Evolutionary conservation across 2,797 vertebrate species (phyloP).

Genomic region (Epinephelus awoara): DNA sequence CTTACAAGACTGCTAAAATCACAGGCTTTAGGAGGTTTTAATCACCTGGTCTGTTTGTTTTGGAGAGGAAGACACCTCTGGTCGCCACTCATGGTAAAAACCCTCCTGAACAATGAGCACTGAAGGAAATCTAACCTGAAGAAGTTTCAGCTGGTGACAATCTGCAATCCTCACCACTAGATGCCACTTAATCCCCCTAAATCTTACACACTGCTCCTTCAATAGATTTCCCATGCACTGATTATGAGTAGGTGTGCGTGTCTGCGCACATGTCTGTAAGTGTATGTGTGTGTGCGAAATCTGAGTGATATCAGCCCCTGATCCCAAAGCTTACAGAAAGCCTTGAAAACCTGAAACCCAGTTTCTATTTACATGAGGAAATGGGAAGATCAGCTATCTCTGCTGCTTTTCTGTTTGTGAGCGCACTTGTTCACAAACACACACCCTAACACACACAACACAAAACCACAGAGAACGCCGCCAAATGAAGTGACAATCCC

Average conservation of each 20-base stretch:
- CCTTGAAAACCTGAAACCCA: conserved; percentile 51
- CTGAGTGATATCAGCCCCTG: conserved; percentile 31
- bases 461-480: conserved; percentile 26
- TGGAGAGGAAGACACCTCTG: no score
- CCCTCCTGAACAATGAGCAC: no score
- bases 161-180: no score
- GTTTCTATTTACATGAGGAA: conserved; percentile 74
- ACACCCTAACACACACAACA: neutral
- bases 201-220: no score
- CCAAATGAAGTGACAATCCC: conserved; percentile 46
- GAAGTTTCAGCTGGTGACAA: no score
- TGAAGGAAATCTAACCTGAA: no score
- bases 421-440: conserved; percentile 13
- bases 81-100: no score
- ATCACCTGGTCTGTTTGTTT: no score
- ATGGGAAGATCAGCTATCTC: conserved; percentile 71
- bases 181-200: no score
- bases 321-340: conserved; percentile 53
- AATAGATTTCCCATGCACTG: neutral
- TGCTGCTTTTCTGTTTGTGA: conserved; percentile 32
- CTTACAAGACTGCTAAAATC: no score
- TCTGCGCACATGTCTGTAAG: neutral
- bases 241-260: neutral
- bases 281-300: conserved; percentile 21
- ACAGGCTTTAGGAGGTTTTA: no score